These are phyloP conservation scores for Achroia grisella DNA, from an alignment of 1,140 invertebrate species.

Conservation along the genomic window DNA sequence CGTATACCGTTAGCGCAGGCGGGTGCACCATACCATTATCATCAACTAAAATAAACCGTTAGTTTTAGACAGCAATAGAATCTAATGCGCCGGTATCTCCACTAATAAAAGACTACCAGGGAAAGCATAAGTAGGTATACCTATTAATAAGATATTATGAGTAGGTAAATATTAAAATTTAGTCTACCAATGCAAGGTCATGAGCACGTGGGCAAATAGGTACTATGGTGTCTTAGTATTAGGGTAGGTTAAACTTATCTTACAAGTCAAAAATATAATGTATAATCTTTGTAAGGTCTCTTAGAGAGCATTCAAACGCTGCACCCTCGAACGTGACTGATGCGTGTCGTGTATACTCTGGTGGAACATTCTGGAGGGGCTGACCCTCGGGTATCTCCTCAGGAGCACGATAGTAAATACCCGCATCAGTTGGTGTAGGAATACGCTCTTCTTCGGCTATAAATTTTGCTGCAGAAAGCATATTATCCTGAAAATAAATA, in stretches of 20 bases:
- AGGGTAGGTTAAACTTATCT: conserved; percentile 32
- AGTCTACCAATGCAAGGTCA: too few species aligned
- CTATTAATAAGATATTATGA: too few species aligned
- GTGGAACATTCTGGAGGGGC: neutral
- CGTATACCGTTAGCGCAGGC: too few species aligned
- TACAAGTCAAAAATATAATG: conserved; percentile 64
- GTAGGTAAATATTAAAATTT: too few species aligned
- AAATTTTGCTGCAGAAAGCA: conserved; percentile 40
- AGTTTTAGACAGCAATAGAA: too few species aligned
- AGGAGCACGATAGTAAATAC: conserved; percentile 28
- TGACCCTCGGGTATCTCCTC: conserved; percentile 9
- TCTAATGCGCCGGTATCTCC: too few species aligned
- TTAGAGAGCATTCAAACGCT: conserved; percentile 40
- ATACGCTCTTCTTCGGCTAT: conserved; percentile 25
- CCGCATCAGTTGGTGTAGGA: conserved; percentile 31
- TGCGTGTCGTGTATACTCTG: conserved; percentile 17
- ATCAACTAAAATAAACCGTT: too few species aligned
- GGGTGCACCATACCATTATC: too few species aligned
- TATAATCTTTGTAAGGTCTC: conserved; percentile 45
- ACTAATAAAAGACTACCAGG: too few species aligned
- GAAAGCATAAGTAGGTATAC: too few species aligned
- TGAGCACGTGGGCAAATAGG: too few species aligned
- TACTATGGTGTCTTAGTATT: too few species aligned
- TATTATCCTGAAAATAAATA: conserved; percentile 51
- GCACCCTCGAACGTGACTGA: conserved; percentile 36